A percentile compares a stretch with the other conserved stretches of the same genome.
Conservation (phyloP, 2,888 invertebrate species). For the Eupeodes luniger region DNA sequence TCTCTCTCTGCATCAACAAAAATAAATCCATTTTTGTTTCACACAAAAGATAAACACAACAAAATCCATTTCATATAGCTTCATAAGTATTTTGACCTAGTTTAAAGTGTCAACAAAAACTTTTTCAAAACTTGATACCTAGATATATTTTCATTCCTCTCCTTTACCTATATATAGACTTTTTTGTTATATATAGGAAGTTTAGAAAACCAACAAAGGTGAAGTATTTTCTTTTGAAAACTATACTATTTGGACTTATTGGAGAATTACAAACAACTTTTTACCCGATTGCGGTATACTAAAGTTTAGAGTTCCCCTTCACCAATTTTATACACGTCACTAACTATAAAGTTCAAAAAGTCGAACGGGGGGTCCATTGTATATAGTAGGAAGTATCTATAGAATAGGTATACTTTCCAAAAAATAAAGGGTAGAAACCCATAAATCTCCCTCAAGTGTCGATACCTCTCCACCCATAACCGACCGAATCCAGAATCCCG, state of each 20-base stretch:
- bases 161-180: background rate
- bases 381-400: background rate
- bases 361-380: conserved; percentile 23
- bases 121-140: conserved; percentile 2
- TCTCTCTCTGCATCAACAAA: background rate
- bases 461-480: conserved; percentile 77
- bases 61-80: conserved; percentile 23
- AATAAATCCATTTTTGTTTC: conserved; percentile 19
- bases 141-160: background rate
- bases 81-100: conserved; percentile 34
- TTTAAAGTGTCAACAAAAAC: conserved; percentile 39
- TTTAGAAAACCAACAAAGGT: conserved; percentile 6
- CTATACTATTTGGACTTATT: conserved; percentile 32
- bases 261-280: conserved; percentile 47
- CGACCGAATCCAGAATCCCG: conserved; percentile 52
- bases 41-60: conserved; percentile 30
- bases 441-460: conserved; percentile 84
- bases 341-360: conserved; percentile 73
- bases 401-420: conserved; percentile 49
- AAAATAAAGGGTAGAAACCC: conserved; percentile 83
- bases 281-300: conserved; percentile 58
- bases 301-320: conserved; percentile 37
- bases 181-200: background rate
- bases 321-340: conserved; percentile 68
- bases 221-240: conserved; percentile 37